These are phyloP conservation scores for Alcedo quadribrachys DNA, from an alignment of 2,797 vertebrate species.

Conservation along the genomic window DNA sequence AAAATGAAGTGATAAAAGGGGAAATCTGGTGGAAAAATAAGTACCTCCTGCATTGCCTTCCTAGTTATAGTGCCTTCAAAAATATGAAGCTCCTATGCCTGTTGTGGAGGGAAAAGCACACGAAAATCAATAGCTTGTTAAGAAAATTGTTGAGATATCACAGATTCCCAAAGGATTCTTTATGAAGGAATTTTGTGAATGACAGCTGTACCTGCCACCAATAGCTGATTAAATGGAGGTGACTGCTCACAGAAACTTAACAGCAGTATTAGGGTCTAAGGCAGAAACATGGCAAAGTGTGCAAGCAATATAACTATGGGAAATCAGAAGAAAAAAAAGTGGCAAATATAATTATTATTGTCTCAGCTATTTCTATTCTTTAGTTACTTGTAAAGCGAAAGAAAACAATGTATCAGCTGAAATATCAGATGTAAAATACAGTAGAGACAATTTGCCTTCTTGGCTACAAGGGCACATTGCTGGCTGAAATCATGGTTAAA, in stretches of 20 bases:
- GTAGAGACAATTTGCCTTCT: background rate
- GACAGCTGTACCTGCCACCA: background rate
- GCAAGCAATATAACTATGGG: background rate
- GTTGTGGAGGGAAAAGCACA: background rate
- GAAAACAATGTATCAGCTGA: background rate
- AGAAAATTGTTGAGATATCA: constrained; percentile 17
- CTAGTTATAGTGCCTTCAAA: background rate
- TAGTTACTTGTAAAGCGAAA: background rate
- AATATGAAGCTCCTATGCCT: background rate
- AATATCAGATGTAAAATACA: background rate
- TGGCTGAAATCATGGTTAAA: background rate
- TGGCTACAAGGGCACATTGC: background rate
- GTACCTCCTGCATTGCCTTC: background rate
- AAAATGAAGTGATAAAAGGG: background rate
- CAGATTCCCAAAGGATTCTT: background rate
- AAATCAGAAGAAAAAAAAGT: background rate
- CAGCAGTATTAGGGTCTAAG: background rate
- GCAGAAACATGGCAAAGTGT: background rate
- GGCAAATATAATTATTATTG: background rate
- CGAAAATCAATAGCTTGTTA: constrained; percentile 29
- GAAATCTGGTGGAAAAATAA: background rate
- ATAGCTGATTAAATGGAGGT: background rate
- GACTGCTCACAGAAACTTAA: background rate
- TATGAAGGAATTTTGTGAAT: background rate
- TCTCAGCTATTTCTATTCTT: background rate